A percentile compares a stretch with the other conserved stretches of the same genome.
Conservation (phyloP, 1,140 invertebrate species). For the Drosophila nigromelanica region DNA sequence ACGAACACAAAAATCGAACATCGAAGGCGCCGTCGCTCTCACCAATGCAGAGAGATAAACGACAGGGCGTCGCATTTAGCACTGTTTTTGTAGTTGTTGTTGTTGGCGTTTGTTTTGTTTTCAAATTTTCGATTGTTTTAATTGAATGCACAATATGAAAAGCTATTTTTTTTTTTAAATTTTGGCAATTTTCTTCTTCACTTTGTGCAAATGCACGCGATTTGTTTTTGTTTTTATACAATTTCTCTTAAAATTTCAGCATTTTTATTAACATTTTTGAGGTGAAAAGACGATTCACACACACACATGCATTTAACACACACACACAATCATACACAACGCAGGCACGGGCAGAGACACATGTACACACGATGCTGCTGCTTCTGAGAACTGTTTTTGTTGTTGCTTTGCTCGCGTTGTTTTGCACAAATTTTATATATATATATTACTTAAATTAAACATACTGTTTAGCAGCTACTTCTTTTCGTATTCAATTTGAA, state of each 20-base stretch:
- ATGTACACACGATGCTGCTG: constrained; percentile 41
- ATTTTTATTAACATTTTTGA: constrained; percentile 72
- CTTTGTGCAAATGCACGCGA: background rate
- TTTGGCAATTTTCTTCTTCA: background rate
- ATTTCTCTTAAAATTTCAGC: constrained; percentile 43
- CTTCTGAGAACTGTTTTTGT: constrained; percentile 36
- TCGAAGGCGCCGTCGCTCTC: constrained; percentile 49
- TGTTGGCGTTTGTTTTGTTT: constrained; percentile 24
- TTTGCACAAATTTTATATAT: constrained; percentile 10
- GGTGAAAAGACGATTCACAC: constrained; percentile 55
- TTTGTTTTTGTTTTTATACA: constrained; percentile 16
- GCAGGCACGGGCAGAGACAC: constrained; percentile 15
- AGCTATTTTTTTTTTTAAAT: constrained; percentile 1
- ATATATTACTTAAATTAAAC: background rate
- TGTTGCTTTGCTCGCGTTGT: constrained; percentile 26
- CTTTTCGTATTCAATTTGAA: background rate
- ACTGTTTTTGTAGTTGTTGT: constrained; percentile 21
- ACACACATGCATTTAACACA: constrained; percentile 20
- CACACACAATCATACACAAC: constrained; percentile 36
- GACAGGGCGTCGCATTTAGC: constrained; percentile 56
- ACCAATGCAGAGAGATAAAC: constrained; percentile 28
- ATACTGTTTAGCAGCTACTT: background rate
- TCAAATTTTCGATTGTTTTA: constrained; percentile 18
- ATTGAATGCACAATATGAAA: background rate
- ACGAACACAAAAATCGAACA: constrained; percentile 59